Base-by-base conservation (phyloP, 2,113 vertebrate genomes). In the Capreolus pygargus region DNA sequence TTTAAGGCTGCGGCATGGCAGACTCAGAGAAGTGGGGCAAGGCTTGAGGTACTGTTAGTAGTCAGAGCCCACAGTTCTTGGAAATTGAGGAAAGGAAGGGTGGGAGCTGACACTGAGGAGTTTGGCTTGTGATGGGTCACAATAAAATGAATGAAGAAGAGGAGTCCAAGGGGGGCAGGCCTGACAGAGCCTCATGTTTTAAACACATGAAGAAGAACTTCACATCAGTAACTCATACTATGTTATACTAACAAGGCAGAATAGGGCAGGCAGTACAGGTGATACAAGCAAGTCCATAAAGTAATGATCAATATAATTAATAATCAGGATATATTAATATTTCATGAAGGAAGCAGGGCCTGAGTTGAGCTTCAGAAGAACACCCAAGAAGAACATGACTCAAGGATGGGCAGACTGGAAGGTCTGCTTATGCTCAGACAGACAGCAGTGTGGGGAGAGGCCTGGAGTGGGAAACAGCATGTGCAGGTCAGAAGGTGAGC, bases 381-480 rank as follows among this genome's bases (percentile, higher is more conserved):
- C 17, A 8, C 5, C 19, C 21, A 83, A 36, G 30, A 50, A 85
- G 76, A 25, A 7, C 45, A 8, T 28, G 61, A 88, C 11, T n/a
- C 55, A 78, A 43, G 27, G n/a, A 16, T 1, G 39, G 54, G 50
- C 13, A 13, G 47, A 11, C 30, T 1, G 54, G 87, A 39, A 30
- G 13, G 52, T 87, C 28, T 25, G 58, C 54, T 83, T 8, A 15
- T 67, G 39, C 47, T n/a, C 21, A 25, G n/a, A 27, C 21, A 10
- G 2, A 19, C 33, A 33, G 11, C 50, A 10, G 45, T 2, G 5
- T 1, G 0, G 1, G 39, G 21, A 12, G 3, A 33, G 21, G 33
- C 33, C 30, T 47, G 23, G 25, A 12, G 45, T 33, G 33, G 47
- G 23, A 7, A n/a, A 25, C 7, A 16, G 30, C 19, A 1, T 0